Evolutionary conservation across 2,888 invertebrate genomes (phyloP).

Genomic region (Notodonta ziczac): DNA sequence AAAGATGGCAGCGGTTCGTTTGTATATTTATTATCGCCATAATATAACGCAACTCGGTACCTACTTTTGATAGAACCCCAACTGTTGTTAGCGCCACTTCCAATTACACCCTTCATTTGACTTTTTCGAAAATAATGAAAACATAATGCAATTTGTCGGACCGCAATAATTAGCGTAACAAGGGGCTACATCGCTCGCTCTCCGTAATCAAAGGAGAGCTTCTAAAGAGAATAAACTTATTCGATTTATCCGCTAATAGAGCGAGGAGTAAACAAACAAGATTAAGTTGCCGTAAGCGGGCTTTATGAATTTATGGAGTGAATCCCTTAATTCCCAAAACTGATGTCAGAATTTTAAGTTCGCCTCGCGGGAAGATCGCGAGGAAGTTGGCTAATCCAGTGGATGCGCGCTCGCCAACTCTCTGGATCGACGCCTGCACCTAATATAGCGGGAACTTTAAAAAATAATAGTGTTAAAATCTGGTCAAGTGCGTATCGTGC

Average conservation of each 20-base stretch:
- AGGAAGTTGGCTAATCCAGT: slow-evolving; percentile 69
- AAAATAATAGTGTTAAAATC: too few relatives aligned
- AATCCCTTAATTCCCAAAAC: slow-evolving; percentile 71
- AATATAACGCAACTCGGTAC: too few relatives aligned
- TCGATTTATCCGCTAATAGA: slow-evolving; percentile 75
- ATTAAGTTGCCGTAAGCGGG: slow-evolving; percentile 67
- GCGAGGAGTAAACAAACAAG: slow-evolving; percentile 74
- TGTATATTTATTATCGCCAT: too few relatives aligned
- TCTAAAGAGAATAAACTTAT: slow-evolving; percentile 77
- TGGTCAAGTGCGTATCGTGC: too few relatives aligned
- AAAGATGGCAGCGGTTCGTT: too few relatives aligned
- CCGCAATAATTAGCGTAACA: slow-evolving; percentile 66
- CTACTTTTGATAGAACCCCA: too few relatives aligned
- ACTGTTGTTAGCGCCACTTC: too few relatives aligned
- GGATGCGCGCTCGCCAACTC: slow-evolving; percentile 41
- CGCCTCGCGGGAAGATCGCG: slow-evolving; percentile 58
- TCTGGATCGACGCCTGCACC: slow-evolving; percentile 33
- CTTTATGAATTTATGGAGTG: slow-evolving; percentile 70
- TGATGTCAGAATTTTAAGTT: slow-evolving; percentile 78
- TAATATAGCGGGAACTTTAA: background rate
- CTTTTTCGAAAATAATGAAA: slow-evolving; percentile 24
- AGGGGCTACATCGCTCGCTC: slow-evolving; percentile 53
- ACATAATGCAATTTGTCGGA: slow-evolving; percentile 53
- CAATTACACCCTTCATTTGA: background rate
- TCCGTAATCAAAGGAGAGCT: slow-evolving; percentile 61